These are phyloP conservation scores for Drosophila emarginata DNA, from an alignment of 2,888 invertebrate genomes.

Conservation along the genomic window DNA sequence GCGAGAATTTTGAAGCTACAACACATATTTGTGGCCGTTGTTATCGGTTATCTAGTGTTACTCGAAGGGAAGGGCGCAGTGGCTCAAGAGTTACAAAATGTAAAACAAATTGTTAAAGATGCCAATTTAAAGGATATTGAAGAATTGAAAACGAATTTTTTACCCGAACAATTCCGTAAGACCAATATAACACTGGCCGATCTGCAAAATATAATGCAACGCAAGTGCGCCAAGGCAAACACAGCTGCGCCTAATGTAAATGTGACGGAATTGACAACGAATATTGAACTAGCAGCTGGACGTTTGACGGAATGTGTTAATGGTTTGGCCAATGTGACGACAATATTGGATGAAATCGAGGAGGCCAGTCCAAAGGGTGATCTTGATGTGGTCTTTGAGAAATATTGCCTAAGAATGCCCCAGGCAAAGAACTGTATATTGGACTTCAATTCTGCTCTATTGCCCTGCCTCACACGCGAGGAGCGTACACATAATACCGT, in stretches of 20 bases:
- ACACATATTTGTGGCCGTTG: constrained; percentile 24
- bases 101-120: constrained; percentile 34
- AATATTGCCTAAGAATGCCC: constrained; percentile 86
- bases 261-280: constrained; percentile 32
- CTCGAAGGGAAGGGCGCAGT: constrained; percentile 15
- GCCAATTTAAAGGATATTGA: constrained; percentile 48
- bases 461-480: constrained; percentile 85
- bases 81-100: constrained; percentile 7
- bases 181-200: constrained; percentile 80
- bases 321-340: constrained; percentile 84
- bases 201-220: constrained; percentile 84
- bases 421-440: constrained; percentile 84
- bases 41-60: constrained; percentile 3
- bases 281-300: constrained; percentile 50
- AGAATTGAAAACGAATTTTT: constrained; percentile 52
- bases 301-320: constrained; percentile 48
- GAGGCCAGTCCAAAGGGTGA: constrained; percentile 86
- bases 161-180: constrained; percentile 55
- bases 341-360: constrained; percentile 86
- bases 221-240: constrained; percentile 86
- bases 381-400: constrained; percentile 87
- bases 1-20: constrained; percentile 36
- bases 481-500: constrained; percentile 86
- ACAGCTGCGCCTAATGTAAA: constrained; percentile 80
- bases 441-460: constrained; percentile 84